Evolutionary conservation across 2,888 invertebrate species (phyloP), one percentile per base, ranked within the genome.

Genomic region (Scrobipalpa atriplicella): DNA sequence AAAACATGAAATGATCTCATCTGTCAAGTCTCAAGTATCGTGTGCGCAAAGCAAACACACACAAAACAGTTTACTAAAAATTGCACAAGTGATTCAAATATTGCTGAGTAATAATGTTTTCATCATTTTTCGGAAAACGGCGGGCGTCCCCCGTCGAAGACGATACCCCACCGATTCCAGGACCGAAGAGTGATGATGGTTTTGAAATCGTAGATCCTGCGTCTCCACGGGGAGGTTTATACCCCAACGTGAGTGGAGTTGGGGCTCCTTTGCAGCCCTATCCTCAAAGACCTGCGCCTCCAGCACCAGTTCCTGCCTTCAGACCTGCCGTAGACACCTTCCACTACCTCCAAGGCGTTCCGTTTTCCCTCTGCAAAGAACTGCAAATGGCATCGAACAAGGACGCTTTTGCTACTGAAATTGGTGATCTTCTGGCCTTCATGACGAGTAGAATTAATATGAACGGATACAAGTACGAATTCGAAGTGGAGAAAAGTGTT

Each of bases 281-380:
- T 62, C 85, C 87, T 0, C 78, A 78, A 58, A 79, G 89, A 47
- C 87, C 88, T 7, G 89, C 90, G 0, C 91, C 90, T 0, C 77
- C 82, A 1, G 75, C 82, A 0, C 89, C 90, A 0, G 70, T 75
- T 11, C 67, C 61, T 13, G 52, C 64, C 10, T 66, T 66, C 47
- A 39, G 52, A 36, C 56, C 65, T 11, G 52, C 19, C 11, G 58
- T 64, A 38, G 92, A 91, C 51, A 79, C 81, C 5, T 90, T 92
- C 69, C 90, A 92, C 77, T 94, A 94, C 70, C 78, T 94, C 8
- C 93, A 90, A 74, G 93, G 92, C 43, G 93, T 94, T 0, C 94
- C 94, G 0, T 94, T 94, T 72, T 81, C 89, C 18, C 74, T 94
- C 70, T 90, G 90, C 1, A 87, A 87, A 69, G 89, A 91, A 61